phyloP scores from a whole-genome alignment of 53 echinoderm and acorn worm species.

The Paracentrotus lividus region DNA sequence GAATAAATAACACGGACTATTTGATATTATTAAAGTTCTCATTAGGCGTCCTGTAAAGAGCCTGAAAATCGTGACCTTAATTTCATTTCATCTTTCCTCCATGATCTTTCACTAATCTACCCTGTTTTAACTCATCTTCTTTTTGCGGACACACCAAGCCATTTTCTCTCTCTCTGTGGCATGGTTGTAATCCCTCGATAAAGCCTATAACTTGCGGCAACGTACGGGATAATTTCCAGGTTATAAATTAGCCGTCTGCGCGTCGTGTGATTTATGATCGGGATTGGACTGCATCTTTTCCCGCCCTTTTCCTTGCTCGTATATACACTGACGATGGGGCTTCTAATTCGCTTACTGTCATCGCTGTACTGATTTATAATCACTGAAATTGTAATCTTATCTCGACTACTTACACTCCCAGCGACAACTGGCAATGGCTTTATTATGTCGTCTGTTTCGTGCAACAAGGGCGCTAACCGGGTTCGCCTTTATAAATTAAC shows the following conservation, averaged over 20 bases:
- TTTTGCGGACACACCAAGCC: background rate
- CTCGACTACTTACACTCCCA: constrained; percentile 34
- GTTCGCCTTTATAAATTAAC: too few species aligned
- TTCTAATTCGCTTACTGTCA: constrained; percentile 59
- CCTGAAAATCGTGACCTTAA: background rate
- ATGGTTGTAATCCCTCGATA: constrained; percentile 52
- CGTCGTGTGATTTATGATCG: constrained; percentile 19
- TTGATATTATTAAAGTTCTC: background rate
- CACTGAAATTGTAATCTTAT: constrained; percentile 60
- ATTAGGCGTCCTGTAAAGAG: background rate
- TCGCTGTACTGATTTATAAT: constrained; percentile 56
- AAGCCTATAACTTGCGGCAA: constrained; percentile 36
- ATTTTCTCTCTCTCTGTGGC: background rate
- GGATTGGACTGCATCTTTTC: constrained; percentile 30
- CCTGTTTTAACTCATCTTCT: background rate
- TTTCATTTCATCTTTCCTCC: background rate
- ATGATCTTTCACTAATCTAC: background rate
- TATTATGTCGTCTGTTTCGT: background rate
- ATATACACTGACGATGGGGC: constrained; percentile 15
- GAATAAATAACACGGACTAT: background rate
- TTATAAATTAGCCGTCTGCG: constrained; percentile 48
- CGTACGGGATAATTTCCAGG: constrained; percentile 48
- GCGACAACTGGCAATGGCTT: constrained; percentile 24
- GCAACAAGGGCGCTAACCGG: too few species aligned
- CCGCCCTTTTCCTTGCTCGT: constrained; percentile 37